These are phyloP conservation scores for Melinaea marsaeus DNA, from an alignment of 2,888 invertebrate species.

Conservation along the genomic window DNA sequence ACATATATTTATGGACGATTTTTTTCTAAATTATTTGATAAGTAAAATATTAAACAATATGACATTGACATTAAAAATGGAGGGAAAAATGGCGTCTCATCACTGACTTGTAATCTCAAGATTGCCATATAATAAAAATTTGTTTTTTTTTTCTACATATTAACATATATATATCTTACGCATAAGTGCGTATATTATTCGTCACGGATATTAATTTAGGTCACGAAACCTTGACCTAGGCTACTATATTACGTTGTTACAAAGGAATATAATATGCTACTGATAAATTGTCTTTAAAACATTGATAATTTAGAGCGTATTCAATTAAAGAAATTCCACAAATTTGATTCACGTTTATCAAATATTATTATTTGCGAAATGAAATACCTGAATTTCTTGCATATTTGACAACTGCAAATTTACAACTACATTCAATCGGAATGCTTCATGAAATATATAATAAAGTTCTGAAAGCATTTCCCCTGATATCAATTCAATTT, in stretches of 20 bases:
- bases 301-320: slow-evolving; percentile 11
- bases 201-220: slow-evolving; percentile 28
- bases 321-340: slow-evolving; percentile 18
- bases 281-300: neutral
- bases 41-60: no score
- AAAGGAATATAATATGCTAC: slow-evolving; percentile 12
- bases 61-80: no score
- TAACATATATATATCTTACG: neutral
- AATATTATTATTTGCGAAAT: slow-evolving; percentile 19
- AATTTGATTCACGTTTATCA: slow-evolving; percentile 19
- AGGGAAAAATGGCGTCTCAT: no score
- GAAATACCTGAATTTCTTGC: slow-evolving; percentile 23
- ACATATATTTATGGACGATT: no score
- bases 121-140: no score
- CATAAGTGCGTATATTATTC: slow-evolving; percentile 10
- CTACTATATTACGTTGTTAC: slow-evolving; percentile 26
- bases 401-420: neutral
- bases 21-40: no score
- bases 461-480: no score
- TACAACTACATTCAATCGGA: no score
- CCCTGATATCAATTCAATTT: no score
- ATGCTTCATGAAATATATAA: no score
- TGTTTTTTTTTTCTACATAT: no score
- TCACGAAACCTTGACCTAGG: slow-evolving; percentile 32
- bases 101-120: no score